These are phyloP conservation scores for silkworm (Bombyx mori) DNA, from an alignment of 1,140 invertebrate genomes.

Conservation along the genomic window ASM3026992v2 NC_085109.1:1656001-1656500, in stretches of 20 bases:
- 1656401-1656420: constrained; percentile 48
- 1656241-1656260: constrained; percentile 80
- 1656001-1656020: constrained; percentile 72
- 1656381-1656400: constrained; percentile 48
- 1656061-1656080: constrained; percentile 63
- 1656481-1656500: constrained; percentile 45
- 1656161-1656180: constrained; percentile 79
- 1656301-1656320: constrained; percentile 52
- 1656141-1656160: constrained; percentile 70
- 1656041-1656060: constrained; percentile 37
- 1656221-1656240: constrained; percentile 81
- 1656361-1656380: constrained; percentile 67
- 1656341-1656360: constrained; percentile 68
- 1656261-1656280: constrained; percentile 79
- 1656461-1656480: constrained; percentile 66
- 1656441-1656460: constrained; percentile 81
- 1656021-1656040: constrained; percentile 59
- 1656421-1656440: constrained; percentile 60
- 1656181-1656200: constrained; percentile 80
- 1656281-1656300: constrained; percentile 76
- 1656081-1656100: constrained; percentile 80
- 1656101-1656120: constrained; percentile 82
- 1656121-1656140: constrained; percentile 76
- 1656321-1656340: constrained; percentile 41
- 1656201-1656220: constrained; percentile 84